phyloP scores from a whole-genome alignment of 2,888 invertebrate genomes.

The Athalia cordata region DNA sequence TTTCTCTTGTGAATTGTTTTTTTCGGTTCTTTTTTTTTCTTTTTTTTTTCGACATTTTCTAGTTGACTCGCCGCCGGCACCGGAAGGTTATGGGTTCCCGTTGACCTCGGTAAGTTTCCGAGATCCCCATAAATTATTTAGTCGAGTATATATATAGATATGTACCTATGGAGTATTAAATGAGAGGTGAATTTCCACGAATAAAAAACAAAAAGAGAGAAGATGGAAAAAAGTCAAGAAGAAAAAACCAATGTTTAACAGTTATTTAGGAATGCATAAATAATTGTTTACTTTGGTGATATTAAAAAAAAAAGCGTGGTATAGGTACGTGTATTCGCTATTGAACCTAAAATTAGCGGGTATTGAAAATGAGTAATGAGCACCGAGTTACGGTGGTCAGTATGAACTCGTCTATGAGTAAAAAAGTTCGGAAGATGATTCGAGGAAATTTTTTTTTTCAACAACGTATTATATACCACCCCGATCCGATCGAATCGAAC shows the following conservation, averaged over 20 bases:
- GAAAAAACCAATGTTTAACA: not conserved
- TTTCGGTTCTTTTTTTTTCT: too few relatives aligned
- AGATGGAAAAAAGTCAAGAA: not conserved
- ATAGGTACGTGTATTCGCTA: too few relatives aligned
- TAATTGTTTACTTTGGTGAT: not conserved
- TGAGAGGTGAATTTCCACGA: not conserved
- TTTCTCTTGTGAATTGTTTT: too few relatives aligned
- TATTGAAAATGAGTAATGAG: not conserved
- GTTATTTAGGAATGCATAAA: not conserved
- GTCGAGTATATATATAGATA: not conserved
- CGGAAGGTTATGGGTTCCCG: conserved; percentile 10
- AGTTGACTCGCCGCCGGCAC: not conserved
- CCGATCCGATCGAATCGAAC: too few relatives aligned
- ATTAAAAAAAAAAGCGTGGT: too few relatives aligned
- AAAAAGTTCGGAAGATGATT: too few relatives aligned
- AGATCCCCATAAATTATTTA: conserved; percentile 11
- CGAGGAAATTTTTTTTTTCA: too few relatives aligned
- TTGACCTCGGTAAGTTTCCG: conserved; percentile 1
- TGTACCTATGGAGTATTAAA: not conserved
- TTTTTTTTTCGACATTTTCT: not conserved
- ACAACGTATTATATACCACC: too few relatives aligned
- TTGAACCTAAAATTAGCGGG: not conserved
- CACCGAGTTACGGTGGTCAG: not conserved
- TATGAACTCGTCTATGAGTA: not conserved
- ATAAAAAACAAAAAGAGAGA: not conserved